Percentiles rank a stretch among this genome's conserved stretches.
These are phyloP conservation scores for Scaptomyza caliginosa DNA, from an alignment of 2,888 invertebrate species.

Conservation along the genomic window DNA sequence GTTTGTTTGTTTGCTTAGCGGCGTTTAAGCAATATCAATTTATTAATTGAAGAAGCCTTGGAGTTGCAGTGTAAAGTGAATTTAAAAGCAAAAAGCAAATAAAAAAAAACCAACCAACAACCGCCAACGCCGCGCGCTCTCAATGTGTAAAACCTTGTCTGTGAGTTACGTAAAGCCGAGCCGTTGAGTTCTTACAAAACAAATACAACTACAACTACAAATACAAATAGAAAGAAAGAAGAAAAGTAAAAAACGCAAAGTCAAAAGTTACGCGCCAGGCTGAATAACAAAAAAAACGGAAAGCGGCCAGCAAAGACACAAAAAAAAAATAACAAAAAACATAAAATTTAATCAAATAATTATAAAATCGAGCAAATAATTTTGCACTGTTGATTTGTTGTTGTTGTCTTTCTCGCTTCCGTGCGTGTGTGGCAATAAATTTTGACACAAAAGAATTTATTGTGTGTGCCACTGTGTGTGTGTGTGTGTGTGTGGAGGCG, in stretches of 20 bases:
- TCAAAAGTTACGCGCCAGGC: slow-evolving; percentile 64
- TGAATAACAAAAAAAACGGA: slow-evolving; percentile 26
- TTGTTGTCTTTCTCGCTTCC: slow-evolving; percentile 46
- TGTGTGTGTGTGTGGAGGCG: slow-evolving; percentile 51
- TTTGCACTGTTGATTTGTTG: slow-evolving; percentile 55
- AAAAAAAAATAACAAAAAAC: slow-evolving; percentile 35
- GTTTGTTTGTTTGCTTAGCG: background rate
- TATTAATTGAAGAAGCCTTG: slow-evolving; percentile 15
- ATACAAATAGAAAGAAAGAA: slow-evolving; percentile 10
- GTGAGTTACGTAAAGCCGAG: slow-evolving; percentile 75
- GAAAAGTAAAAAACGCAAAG: slow-evolving; percentile 35
- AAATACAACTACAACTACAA: slow-evolving; percentile 13
- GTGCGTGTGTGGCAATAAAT: slow-evolving; percentile 76
- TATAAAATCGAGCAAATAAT: slow-evolving; percentile 50
- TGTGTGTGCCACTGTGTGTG: slow-evolving; percentile 35
- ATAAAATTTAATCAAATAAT: slow-evolving; percentile 6
- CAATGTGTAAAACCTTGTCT: slow-evolving; percentile 57
- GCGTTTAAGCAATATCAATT: slow-evolving; percentile 23
- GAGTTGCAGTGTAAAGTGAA: background rate
- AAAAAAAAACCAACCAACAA: no score
- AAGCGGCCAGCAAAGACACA: slow-evolving; percentile 37
- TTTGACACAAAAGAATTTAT: slow-evolving; percentile 62
- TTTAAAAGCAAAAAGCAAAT: no score
- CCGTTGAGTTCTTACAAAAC: slow-evolving; percentile 75
- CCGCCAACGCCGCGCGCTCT: slow-evolving; percentile 22